These are phyloP conservation scores for Drosophila sproati DNA, from an alignment of 1,140 invertebrate genomes.

Conservation along the genomic window DNA sequence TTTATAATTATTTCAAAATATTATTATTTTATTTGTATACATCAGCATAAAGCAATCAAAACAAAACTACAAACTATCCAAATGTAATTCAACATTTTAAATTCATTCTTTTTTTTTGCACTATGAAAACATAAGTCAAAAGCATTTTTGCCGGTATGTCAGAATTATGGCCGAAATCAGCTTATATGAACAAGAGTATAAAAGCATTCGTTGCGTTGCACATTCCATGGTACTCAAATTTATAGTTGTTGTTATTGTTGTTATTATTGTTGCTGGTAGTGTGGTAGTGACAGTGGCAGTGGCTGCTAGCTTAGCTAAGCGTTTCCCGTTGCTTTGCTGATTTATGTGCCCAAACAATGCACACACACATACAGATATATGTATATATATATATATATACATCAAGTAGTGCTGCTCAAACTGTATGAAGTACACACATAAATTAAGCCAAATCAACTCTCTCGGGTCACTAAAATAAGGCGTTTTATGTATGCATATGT, in stretches of 20 bases:
- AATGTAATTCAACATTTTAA: background rate
- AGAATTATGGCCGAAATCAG: background rate
- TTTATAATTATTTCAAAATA: background rate
- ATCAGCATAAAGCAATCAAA: no score
- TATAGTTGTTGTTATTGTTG: conserved; percentile 56
- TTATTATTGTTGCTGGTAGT: conserved; percentile 2
- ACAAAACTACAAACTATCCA: no score
- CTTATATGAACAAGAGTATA: conserved; percentile 13
- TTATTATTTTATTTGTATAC: no score
- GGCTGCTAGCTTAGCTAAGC: conserved; percentile 78
- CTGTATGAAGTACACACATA: conserved; percentile 69
- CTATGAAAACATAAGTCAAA: background rate
- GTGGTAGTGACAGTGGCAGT: conserved; percentile 23
- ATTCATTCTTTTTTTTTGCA: no score
- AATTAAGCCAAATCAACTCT: conserved; percentile 64
- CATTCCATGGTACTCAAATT: conserved; percentile 30
- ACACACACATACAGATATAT: conserved; percentile 14
- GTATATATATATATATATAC: conserved; percentile 13
- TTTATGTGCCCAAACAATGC: conserved; percentile 60
- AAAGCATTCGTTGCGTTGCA: background rate
- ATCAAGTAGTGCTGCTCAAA: conserved; percentile 59
- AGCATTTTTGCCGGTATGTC: no score
- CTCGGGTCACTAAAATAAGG: conserved; percentile 14
- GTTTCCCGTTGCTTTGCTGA: conserved; percentile 70
- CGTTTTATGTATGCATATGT: background rate